phyloP scores from a whole-genome alignment of 2,888 invertebrate genomes.

The Microplitis manilae region DNA sequence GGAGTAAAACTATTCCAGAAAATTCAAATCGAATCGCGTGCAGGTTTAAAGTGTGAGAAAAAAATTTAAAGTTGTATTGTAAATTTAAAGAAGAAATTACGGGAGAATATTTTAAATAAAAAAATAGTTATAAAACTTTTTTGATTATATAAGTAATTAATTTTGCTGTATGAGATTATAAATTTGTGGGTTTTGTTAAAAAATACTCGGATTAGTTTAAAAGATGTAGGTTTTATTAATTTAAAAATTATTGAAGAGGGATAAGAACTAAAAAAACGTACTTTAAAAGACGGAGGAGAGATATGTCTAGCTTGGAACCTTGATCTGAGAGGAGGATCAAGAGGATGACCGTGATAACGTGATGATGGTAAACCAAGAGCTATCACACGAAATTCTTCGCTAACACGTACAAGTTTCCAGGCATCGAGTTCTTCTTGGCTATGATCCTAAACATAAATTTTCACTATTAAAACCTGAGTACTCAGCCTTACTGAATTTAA shows the following conservation, averaged over 20 bases:
- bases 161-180: not conserved
- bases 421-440: constrained; percentile 83
- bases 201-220: too few species aligned
- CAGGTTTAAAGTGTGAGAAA: constrained; percentile 18
- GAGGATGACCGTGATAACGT: constrained; percentile 89
- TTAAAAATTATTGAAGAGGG: not conserved
- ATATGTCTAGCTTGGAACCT: constrained; percentile 95
- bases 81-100: not conserved
- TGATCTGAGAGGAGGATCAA: constrained; percentile 95
- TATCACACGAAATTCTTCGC: constrained; percentile 93
- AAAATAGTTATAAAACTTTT: not conserved
- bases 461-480: not conserved
- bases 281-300: constrained; percentile 78
- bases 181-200: not conserved
- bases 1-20: constrained; percentile 3
- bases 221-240: too few species aligned
- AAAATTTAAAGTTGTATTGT: not conserved
- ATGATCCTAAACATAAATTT: constrained; percentile 77
- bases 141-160: not conserved
- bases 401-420: constrained; percentile 93
- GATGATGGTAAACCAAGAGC: constrained; percentile 94
- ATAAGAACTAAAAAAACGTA: constrained; percentile 64
- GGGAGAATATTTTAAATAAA: not conserved
- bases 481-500: too few species aligned
- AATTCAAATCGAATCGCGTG: constrained; percentile 28